A percentile compares a stretch with the other conserved stretches of the same genome.
Evolutionary conservation across 2,888 invertebrate genomes (phyloP).

Genomic region (Arrhopalites spinosus): DNA sequence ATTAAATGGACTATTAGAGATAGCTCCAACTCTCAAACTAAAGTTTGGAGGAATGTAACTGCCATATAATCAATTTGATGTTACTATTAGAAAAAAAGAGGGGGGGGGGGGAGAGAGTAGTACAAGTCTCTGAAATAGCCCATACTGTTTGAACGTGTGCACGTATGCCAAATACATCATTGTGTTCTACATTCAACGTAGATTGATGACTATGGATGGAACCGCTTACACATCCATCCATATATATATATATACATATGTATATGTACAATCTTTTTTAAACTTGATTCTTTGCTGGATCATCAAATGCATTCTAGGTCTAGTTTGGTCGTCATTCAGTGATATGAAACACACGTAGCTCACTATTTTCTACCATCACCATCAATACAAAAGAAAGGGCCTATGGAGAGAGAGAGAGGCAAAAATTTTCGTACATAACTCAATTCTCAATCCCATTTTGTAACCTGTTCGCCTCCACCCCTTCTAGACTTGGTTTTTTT

Average conservation of each 20-base stretch:
- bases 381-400: neutral
- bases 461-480: no score
- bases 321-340: neutral
- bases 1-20: no score
- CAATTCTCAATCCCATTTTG: no score
- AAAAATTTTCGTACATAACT: no score
- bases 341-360: neutral
- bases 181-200: constrained; percentile 27
- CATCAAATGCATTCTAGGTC: neutral
- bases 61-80: neutral
- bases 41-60: neutral
- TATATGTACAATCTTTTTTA: constrained; percentile 19
- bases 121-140: no score
- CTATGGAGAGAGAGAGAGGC: neutral
- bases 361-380: neutral
- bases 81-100: no score
- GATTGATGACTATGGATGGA: constrained; percentile 23
- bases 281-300: constrained; percentile 21
- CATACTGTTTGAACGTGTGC: neutral
- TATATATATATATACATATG: no score
- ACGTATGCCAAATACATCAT: constrained; percentile 25
- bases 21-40: no score
- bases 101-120: no score
- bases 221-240: constrained; percentile 7
- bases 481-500: neutral